A percentile compares a stretch with the other conserved stretches of the same genome.
Evolutionary conservation across 1,140 invertebrate genomes (phyloP).

Genomic region (Cephus cinctus): DNA sequence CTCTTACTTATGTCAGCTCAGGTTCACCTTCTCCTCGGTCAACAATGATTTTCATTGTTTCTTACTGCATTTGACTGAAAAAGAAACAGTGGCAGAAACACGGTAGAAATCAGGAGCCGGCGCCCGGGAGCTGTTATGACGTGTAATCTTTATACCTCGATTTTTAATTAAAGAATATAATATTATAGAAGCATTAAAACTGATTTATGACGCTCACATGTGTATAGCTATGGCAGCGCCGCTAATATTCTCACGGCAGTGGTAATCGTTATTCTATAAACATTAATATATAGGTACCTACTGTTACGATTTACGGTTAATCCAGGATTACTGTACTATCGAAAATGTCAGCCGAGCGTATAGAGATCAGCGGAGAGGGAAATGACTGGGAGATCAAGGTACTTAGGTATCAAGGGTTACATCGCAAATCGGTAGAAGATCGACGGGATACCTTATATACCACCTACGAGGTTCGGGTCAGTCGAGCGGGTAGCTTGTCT

Average conservation of each 20-base stretch:
- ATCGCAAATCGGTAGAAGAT: too few species aligned
- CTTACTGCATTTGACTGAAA: conserved; percentile 27
- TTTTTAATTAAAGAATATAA: conserved; percentile 49
- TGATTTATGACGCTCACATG: conserved; percentile 39
- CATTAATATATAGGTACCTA: too few species aligned
- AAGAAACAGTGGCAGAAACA: conserved; percentile 25
- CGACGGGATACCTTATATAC: background rate
- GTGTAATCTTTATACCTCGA: conserved; percentile 36
- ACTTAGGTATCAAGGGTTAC: too few species aligned
- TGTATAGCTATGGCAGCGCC: background rate
- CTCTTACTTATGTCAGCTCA: conserved; percentile 12
- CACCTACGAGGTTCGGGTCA: background rate
- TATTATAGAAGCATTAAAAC: conserved; percentile 37
- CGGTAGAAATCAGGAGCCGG: too few species aligned
- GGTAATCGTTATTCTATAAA: too few species aligned
- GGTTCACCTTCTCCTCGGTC: conserved; percentile 3
- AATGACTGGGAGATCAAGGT: too few species aligned
- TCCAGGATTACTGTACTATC: too few species aligned
- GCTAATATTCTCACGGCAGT: too few species aligned
- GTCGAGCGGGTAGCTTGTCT: background rate
- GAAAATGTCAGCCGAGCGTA: too few species aligned
- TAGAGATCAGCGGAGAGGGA: too few species aligned
- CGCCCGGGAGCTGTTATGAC: conserved; percentile 31
- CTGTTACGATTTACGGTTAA: background rate
- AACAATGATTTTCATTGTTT: conserved; percentile 40